These are phyloP conservation scores for Limnephilus rhombicus DNA, from an alignment of 2,888 invertebrate genomes.

Conservation along the genomic window DNA sequence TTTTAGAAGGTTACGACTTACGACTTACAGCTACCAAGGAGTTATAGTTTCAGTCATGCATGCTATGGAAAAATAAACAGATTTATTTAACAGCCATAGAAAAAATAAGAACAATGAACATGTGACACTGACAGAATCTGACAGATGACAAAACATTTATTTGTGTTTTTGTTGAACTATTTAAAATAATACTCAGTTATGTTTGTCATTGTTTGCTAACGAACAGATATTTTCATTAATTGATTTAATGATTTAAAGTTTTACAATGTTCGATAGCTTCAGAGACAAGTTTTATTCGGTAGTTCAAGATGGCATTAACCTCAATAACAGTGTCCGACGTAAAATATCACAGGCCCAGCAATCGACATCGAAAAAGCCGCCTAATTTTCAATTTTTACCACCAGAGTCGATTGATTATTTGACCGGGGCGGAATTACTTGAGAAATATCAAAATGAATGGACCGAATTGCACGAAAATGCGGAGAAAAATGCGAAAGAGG, in stretches of 20 bases:
- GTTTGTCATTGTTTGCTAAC: background rate
- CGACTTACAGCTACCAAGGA: too few species aligned
- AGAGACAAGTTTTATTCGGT: conserved; percentile 64
- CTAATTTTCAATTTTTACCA: background rate
- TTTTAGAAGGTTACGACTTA: too few species aligned
- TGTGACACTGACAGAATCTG: conserved; percentile 50
- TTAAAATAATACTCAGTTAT: background rate
- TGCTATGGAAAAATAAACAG: background rate
- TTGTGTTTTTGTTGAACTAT: conserved; percentile 16
- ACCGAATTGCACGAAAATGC: conserved; percentile 82
- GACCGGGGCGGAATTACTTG: conserved; percentile 83
- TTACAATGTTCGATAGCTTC: conserved; percentile 63
- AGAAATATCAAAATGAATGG: conserved; percentile 86
- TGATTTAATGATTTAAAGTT: background rate
- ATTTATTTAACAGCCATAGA: conserved; percentile 8
- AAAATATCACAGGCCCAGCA: conserved; percentile 61
- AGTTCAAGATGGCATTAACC: conserved; percentile 64
- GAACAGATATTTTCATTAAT: background rate
- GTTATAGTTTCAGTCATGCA: background rate
- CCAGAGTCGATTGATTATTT: conserved; percentile 70
- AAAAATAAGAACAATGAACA: conserved; percentile 33
- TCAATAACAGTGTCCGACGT: conserved; percentile 60
- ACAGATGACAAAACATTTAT: conserved; percentile 39
- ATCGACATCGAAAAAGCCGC: background rate
- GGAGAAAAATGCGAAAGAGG: conserved; percentile 82